Base-by-base conservation (phyloP, 2,113 vertebrate species). In the Hippoglossus stenolepis region DNA sequence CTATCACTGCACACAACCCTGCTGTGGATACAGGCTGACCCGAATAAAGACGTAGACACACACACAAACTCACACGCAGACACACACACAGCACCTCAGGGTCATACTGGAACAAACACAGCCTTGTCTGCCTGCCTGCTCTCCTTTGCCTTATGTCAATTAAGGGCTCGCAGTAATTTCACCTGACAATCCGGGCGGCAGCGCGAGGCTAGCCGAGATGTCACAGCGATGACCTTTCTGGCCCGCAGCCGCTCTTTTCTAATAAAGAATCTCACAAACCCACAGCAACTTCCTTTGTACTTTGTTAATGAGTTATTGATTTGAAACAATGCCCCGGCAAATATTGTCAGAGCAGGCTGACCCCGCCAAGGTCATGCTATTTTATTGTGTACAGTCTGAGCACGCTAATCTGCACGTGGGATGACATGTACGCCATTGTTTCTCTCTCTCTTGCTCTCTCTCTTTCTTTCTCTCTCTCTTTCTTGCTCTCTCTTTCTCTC, bases 261-360 rank as follows among this genome's bases (percentile, higher is more conserved):
- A 97, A 96, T 96, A 96, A 96, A 96, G 95, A 94, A 94, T 95
- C 95, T 95, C 93, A 93, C 95, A 85, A 96, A 93, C 92, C 90
- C 90, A 91, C 94, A 95, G 90, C 93, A 95, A 96, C 95, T 97
- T 96, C 96, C 96, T 97, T 98, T 98, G 96, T 98, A 96, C 95
- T 97, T 98, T 96, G 96, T 97, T 99, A 99, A 99, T 99, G 97
- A 98, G 96, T 98, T 99, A 99, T 99, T 98, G 97, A 99, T 99
- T 97, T 96, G 96, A 99, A 98, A 98, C 97, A 99, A 97, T 98
- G 95, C 91, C 94, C 94, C 94, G 94, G 95, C 94, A 97, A 97
- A 97, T 96, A 96, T 96, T 96, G 95, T 95, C 95, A 95, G 95
- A 96, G 91, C 88, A 95, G 91, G 92, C 92, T 95, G 95, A 94